phyloP scores from a whole-genome alignment of 2,113 vertebrate genomes.

The Paradoxurus hermaphroditus region DNA sequence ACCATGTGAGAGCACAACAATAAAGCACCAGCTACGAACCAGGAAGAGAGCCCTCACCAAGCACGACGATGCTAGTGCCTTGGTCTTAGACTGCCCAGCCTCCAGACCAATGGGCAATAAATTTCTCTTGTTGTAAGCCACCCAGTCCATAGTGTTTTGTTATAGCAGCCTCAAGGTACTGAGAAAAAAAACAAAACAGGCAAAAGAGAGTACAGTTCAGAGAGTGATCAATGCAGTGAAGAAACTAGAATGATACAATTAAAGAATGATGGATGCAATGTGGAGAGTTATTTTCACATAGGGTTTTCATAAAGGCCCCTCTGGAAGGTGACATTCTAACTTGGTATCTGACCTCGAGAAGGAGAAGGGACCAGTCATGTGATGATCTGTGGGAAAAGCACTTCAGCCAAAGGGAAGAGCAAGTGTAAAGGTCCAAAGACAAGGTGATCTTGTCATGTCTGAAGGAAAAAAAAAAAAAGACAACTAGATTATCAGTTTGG shows the following conservation, averaged over 20 bases:
- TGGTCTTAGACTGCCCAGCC: not conserved
- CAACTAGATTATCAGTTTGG: not conserved
- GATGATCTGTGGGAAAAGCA: slow-evolving; percentile 6
- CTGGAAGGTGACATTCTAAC: not conserved
- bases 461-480: not conserved
- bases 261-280: not conserved
- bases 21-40: not conserved
- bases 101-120: not conserved
- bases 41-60: not conserved
- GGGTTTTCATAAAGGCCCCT: not conserved
- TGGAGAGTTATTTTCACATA: not conserved
- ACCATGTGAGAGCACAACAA: not conserved
- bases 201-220: not conserved
- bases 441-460: not conserved
- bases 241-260: not conserved
- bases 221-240: not conserved
- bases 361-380: not conserved
- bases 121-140: not conserved
- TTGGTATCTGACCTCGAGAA: slow-evolving; percentile 29
- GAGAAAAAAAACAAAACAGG: not conserved
- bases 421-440: not conserved
- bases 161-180: not conserved
- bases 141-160: not conserved
- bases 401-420: not conserved
- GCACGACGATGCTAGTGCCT: not conserved